Base-by-base conservation (phyloP, 2,888 invertebrate genomes). In the Euzetes globulus region DNA sequence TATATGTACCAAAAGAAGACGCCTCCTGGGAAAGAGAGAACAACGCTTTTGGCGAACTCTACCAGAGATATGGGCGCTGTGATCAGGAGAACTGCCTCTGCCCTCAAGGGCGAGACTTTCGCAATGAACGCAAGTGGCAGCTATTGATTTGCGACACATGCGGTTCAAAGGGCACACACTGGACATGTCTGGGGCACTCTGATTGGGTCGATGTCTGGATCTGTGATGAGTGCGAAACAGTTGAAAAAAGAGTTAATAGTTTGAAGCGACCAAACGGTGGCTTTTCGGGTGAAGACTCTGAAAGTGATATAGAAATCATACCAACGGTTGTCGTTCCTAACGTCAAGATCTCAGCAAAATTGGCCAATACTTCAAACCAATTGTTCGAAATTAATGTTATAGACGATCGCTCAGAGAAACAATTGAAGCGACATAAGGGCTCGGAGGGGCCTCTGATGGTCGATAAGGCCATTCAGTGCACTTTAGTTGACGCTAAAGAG, bases 1-100 rank as follows among this genome's bases (percentile, higher is more conserved):
- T 92, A 77, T 91, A 88, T 76, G 87, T 93, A 60, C 92, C 92
- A 0, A 88, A 91, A 79, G 87, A 89, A 91, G 92, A 92, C 81
- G 92, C 92, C 0, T 87, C 90, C 0, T 93, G 92, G 93, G 92
- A 93, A 80, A 80, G 87, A 15, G 88, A 87, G 77, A 89, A 90
- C 1, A 87, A 90, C 80, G 91, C 92, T 0, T 92, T 87, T 82
- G 85, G 87, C 0, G 91, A 91, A 75, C 86, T 91, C 55, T 84
- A 88, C 22, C 87, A 88, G 75, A 82, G 89, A 0, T 86, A 88
- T 2, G 81, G 85, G 7, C 78, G 80, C 0, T 93, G 93, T 80
- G 85, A 86, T 60, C 87, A 88, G 0, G 52, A 77, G 0, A 77
- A 77, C 0, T 93, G 92, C 81, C 50, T 79, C 0, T 90, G 89